Conservation (phyloP, 2,888 invertebrate genomes). For the Chesias legatella region DNA sequence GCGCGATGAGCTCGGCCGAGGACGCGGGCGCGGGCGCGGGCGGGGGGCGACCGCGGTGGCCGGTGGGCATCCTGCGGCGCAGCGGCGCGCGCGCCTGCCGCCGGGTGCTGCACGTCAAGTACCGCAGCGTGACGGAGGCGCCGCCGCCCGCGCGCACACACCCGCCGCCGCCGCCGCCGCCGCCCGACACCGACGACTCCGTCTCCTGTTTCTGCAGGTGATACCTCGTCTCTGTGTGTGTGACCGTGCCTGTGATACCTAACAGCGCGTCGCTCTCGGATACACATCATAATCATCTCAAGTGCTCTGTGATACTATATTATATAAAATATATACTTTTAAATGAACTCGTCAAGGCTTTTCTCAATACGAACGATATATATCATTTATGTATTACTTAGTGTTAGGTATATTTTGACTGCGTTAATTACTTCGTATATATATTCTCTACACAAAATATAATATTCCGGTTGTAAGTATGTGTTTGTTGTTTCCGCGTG, state of each 20-base stretch:
- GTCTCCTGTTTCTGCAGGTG: conserved; percentile 92
- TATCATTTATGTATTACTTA: no score
- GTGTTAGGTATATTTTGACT: no score
- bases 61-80: conserved; percentile 59
- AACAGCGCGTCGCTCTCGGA: no score
- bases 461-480: conserved; percentile 31
- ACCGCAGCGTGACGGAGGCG: conserved; percentile 59
- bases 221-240: conserved; percentile 27
- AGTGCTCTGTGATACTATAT: no score
- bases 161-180: conserved; percentile 62
- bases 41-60: conserved; percentile 51
- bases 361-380: no score
- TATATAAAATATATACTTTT: no score
- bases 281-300: no score
- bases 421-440: no score
- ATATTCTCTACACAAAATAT: not conserved
- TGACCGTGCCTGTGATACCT: no score
- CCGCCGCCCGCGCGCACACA: conserved; percentile 35
- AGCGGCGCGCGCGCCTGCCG: conserved; percentile 61
- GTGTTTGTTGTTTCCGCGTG: conserved; percentile 36
- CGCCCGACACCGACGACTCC: conserved; percentile 82
- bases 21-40: conserved; percentile 29
- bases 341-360: no score
- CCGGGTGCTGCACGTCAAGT: conserved; percentile 63
- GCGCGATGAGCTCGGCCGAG: conserved; percentile 46